A percentile compares a stretch with the other conserved stretches of the same genome.
Evolutionary conservation across 2,888 invertebrate genomes (phyloP).

Genomic region (Acanthosoma haemorrhoidale): DNA sequence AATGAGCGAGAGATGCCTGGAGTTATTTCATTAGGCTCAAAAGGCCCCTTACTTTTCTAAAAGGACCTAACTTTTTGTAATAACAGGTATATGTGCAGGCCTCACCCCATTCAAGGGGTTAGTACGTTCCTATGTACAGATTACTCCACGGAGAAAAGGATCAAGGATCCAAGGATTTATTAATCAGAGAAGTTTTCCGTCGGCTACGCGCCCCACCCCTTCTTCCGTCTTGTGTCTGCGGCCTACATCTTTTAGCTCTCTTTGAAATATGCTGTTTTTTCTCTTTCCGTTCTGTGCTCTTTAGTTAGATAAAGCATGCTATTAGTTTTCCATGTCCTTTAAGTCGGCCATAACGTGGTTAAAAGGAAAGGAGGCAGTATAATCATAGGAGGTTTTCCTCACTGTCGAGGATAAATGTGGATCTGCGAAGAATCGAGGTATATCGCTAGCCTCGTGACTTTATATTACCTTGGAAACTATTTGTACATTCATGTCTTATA

Average conservation of each 20-base stretch:
- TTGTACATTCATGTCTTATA: too few relatives aligned
- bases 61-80: not conserved
- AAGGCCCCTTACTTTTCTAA: not conserved
- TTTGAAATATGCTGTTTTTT: too few relatives aligned
- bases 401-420: too few relatives aligned
- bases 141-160: not conserved
- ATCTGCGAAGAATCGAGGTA: too few relatives aligned
- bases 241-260: too few relatives aligned
- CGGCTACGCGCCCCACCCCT: not conserved
- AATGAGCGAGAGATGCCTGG: not conserved
- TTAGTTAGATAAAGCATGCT: not conserved
- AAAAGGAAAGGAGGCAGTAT: too few relatives aligned
- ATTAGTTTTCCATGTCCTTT: not conserved
- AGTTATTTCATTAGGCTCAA: not conserved
- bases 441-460: too few relatives aligned
- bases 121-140: not conserved
- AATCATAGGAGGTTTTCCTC: too few relatives aligned
- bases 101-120: not conserved
- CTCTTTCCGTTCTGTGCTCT: not conserved
- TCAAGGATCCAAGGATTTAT: not conserved
- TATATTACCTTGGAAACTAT: too few relatives aligned
- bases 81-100: not conserved
- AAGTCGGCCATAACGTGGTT: too few relatives aligned
- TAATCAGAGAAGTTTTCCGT: constrained; percentile 5
- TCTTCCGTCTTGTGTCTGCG: too few relatives aligned